Conservation (phyloP, 2,113 vertebrate genomes). For the Apteryx mantelli region DNA sequence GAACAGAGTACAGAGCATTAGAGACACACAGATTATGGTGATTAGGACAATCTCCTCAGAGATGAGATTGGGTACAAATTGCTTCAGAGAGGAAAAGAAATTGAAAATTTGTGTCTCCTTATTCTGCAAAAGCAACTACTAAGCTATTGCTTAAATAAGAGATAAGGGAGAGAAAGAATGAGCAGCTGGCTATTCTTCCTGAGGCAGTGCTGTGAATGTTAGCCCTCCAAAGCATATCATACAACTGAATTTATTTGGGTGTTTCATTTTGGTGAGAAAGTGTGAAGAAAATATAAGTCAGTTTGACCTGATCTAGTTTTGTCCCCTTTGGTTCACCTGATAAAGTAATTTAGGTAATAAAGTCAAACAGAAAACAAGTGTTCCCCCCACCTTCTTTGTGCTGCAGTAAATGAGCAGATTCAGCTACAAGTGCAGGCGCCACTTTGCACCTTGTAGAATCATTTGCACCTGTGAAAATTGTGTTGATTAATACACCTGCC, state of each 20-base stretch:
- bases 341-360: constrained; percentile 3
- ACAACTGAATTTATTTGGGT: neutral
- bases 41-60: neutral
- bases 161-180: neutral
- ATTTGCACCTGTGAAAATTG: neutral
- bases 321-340: neutral
- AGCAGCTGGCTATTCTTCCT: neutral
- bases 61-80: neutral
- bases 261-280: neutral
- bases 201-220: neutral
- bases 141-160: neutral
- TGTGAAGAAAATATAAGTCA: neutral
- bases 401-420: neutral
- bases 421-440: neutral
- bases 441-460: neutral
- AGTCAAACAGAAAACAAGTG: neutral
- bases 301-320: neutral
- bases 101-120: neutral
- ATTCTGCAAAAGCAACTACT: neutral
- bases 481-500: neutral
- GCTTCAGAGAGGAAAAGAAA: neutral
- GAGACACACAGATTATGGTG: neutral
- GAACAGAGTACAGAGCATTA: neutral
- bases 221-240: neutral
- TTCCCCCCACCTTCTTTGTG: neutral